Percentiles rank a stretch among this genome's conserved stretches.
Conservation (phyloP, 1,140 invertebrate genomes). For the Dysdera silvatica region DNA sequence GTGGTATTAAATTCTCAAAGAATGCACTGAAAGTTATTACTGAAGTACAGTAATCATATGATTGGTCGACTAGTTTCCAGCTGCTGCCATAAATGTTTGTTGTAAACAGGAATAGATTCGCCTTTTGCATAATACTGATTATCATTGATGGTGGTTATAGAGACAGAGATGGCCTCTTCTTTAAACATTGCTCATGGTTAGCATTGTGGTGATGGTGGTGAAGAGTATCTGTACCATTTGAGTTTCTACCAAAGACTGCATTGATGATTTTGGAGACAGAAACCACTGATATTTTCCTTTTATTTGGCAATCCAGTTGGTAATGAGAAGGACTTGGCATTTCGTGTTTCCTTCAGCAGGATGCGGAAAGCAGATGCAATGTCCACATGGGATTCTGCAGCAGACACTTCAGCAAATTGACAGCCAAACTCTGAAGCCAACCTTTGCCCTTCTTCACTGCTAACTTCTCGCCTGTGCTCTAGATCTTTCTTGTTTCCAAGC, state of each 20-base stretch:
- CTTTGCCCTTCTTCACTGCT: constrained; percentile 68
- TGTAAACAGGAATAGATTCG: too few relatives aligned
- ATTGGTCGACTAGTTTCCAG: too few relatives aligned
- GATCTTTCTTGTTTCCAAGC: constrained; percentile 71
- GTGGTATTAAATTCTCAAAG: too few relatives aligned
- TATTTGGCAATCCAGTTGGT: constrained; percentile 5
- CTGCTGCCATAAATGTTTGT: too few relatives aligned
- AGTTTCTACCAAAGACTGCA: constrained; percentile 16
- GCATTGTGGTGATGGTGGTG: constrained; percentile 12
- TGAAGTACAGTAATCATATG: too few relatives aligned
- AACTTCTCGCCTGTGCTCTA: constrained; percentile 66
- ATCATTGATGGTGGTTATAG: too few relatives aligned
- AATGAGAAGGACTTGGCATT: not conserved
- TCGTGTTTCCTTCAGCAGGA: constrained; percentile 56
- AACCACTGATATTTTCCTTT: constrained; percentile 17
- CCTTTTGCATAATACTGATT: too few relatives aligned
- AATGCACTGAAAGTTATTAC: too few relatives aligned
- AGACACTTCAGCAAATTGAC: constrained; percentile 77
- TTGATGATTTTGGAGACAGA: constrained; percentile 26
- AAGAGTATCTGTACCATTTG: not conserved
- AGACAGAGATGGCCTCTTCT: constrained; percentile 24
- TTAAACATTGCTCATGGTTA: too few relatives aligned
- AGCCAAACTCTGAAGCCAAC: constrained; percentile 57
- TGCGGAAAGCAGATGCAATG: constrained; percentile 68
- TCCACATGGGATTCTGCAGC: constrained; percentile 70